Evolutionary conservation across 2,113 vertebrate genomes (phyloP).

Genomic region (Petromus typicus): DNA sequence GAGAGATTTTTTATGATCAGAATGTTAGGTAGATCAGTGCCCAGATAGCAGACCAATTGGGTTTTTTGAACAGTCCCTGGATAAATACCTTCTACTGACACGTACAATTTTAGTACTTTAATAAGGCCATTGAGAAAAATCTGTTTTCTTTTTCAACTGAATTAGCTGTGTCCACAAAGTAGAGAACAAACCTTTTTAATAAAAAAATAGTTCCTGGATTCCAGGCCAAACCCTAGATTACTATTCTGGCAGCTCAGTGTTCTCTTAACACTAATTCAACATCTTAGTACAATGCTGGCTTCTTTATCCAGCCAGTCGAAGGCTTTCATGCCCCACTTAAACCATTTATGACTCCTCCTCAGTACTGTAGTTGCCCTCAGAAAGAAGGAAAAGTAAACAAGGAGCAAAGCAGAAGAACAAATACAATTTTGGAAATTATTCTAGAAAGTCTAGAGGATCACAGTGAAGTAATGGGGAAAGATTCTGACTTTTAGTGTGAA

Average conservation of each 20-base stretch:
- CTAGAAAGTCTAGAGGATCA: background rate
- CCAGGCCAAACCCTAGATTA: background rate
- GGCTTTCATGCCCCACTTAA: background rate
- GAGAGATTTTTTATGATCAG: background rate
- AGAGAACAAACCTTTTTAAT: slow-evolving; percentile 32
- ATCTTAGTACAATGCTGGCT: background rate
- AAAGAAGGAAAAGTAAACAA: background rate
- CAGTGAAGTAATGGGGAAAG: background rate
- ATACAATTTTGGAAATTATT: background rate
- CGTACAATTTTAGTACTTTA: background rate
- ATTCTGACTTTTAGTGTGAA: background rate
- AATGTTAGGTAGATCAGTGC: background rate
- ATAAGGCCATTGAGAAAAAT: background rate
- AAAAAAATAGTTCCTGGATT: slow-evolving; percentile 18
- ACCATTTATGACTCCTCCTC: background rate
- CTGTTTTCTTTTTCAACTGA: slow-evolving; percentile 22
- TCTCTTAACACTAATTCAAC: slow-evolving; percentile 48
- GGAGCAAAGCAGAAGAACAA: background rate
- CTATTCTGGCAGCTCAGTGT: background rate
- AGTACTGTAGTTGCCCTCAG: background rate
- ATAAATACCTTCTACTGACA: background rate
- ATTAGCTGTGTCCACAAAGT: background rate
- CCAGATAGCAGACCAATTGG: background rate
- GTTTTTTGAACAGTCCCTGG: background rate
- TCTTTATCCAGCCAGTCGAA: slow-evolving; percentile 11